phyloP scores from a whole-genome alignment of 2,113 vertebrate genomes.

The Hippoglossus stenolepis region DNA sequence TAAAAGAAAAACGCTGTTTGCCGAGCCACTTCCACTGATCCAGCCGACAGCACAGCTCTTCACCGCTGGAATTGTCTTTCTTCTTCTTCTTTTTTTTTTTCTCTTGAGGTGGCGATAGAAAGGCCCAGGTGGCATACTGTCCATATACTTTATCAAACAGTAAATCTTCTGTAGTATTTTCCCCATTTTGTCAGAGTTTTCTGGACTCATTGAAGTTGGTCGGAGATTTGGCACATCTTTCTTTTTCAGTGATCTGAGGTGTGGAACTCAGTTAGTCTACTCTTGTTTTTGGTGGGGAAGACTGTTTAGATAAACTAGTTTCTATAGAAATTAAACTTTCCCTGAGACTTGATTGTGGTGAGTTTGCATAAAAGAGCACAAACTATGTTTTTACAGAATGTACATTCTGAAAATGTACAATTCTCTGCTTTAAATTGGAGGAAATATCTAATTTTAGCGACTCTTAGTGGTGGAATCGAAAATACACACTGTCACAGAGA shows the following conservation, averaged over 20 bases:
- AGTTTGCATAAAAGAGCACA: neutral
- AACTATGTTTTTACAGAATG: too few species aligned
- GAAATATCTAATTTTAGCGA: too few species aligned
- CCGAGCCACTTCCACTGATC: constrained; percentile 73
- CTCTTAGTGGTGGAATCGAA: too few species aligned
- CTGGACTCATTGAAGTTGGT: constrained; percentile 14
- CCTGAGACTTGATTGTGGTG: neutral
- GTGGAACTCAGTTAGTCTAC: neutral
- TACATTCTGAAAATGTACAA: too few species aligned
- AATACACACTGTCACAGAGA: too few species aligned
- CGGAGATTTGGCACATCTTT: constrained; percentile 14
- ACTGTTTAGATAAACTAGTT: constrained; percentile 11
- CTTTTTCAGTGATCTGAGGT: constrained; percentile 1
- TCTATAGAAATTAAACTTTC: neutral
- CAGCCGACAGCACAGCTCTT: constrained; percentile 55
- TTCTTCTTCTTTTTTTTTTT: constrained; percentile 73
- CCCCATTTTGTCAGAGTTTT: constrained; percentile 18
- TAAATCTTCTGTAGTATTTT: constrained; percentile 63
- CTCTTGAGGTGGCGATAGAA: constrained; percentile 42
- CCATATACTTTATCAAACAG: constrained; percentile 78
- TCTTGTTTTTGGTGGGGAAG: neutral
- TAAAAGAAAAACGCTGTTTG: constrained; percentile 85
- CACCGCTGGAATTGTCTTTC: constrained; percentile 79
- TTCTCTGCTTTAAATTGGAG: too few species aligned
- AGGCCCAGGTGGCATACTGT: constrained; percentile 54